These are phyloP conservation scores for Sardinella longiceps DNA, from an alignment of 2,797 vertebrate genomes.

Conservation along the genomic window DNA sequence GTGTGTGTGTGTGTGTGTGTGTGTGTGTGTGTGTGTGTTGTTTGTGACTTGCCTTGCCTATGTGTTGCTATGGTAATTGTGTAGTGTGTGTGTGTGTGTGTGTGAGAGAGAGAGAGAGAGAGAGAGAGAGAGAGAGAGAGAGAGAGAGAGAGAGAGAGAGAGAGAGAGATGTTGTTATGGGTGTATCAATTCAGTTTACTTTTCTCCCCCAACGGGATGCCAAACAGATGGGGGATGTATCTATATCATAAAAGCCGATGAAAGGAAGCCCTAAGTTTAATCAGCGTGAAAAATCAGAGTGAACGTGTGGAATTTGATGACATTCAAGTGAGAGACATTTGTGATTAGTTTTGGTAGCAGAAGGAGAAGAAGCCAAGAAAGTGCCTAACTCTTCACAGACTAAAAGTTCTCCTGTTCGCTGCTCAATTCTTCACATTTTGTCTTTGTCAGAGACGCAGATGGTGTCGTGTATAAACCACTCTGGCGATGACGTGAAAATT, in stretches of 20 bases:
- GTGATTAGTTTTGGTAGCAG: slow-evolving; percentile 6
- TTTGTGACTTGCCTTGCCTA: no score
- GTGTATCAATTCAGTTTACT: no score
- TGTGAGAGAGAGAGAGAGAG: no score
- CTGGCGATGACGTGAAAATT: not conserved
- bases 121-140: no score
- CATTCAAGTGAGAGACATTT: not conserved
- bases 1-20: no score
- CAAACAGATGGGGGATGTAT: slow-evolving; percentile 1
- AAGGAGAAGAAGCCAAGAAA: slow-evolving; percentile 6
- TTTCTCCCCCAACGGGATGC: no score
- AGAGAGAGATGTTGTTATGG: no score
- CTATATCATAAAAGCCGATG: not conserved
- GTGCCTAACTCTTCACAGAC: not conserved
- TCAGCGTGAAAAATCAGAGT: not conserved
- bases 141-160: no score
- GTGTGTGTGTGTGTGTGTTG: no score
- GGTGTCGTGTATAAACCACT: not conserved
- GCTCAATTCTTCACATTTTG: not conserved
- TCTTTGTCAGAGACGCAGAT: slow-evolving; percentile 11
- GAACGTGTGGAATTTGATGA: slow-evolving; percentile 11
- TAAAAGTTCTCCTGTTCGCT: not conserved
- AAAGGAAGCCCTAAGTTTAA: not conserved
- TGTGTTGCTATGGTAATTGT: no score
- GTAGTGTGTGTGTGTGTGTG: no score